These are phyloP conservation scores for Vespertilio murinus DNA, from an alignment of 2,797 vertebrate genomes.

Conservation along the genomic window DNA sequence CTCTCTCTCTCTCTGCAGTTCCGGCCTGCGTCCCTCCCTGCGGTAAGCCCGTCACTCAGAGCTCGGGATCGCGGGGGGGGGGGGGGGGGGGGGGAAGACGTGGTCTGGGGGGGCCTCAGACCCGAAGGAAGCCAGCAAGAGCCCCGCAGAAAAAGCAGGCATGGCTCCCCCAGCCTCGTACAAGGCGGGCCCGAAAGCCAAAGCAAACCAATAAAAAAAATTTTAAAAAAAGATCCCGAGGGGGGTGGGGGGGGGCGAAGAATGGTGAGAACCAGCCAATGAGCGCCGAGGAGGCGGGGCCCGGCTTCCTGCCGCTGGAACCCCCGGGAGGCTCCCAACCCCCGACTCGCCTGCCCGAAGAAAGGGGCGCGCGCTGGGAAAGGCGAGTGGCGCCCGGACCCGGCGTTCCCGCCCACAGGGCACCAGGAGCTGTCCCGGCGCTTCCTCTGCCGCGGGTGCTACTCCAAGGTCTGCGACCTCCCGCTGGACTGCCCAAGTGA, in stretches of 20 bases:
- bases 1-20: conserved; percentile 79
- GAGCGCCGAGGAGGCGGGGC: not conserved
- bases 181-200: not conserved
- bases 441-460: conserved; percentile 70
- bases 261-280: not conserved
- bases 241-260: too few species aligned
- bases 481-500: conserved; percentile 80
- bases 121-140: not conserved
- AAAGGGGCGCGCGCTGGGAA: not conserved
- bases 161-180: not conserved
- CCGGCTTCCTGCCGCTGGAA: not conserved
- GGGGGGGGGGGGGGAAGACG: not conserved
- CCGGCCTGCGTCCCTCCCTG: conserved; percentile 89
- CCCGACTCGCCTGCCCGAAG: not conserved
- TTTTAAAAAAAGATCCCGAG: too few species aligned
- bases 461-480: conserved; percentile 56
- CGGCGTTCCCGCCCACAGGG: conserved; percentile 37
- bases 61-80: not conserved
- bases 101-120: not conserved
- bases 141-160: not conserved
- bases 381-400: not conserved
- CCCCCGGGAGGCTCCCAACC: not conserved
- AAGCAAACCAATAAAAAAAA: not conserved
- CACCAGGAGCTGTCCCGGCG: conserved; percentile 69
- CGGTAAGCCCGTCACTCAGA: conserved; percentile 82